phyloP scores from a whole-genome alignment of 2,113 vertebrate species.

The Phalacrocorax brasilianus region DNA sequence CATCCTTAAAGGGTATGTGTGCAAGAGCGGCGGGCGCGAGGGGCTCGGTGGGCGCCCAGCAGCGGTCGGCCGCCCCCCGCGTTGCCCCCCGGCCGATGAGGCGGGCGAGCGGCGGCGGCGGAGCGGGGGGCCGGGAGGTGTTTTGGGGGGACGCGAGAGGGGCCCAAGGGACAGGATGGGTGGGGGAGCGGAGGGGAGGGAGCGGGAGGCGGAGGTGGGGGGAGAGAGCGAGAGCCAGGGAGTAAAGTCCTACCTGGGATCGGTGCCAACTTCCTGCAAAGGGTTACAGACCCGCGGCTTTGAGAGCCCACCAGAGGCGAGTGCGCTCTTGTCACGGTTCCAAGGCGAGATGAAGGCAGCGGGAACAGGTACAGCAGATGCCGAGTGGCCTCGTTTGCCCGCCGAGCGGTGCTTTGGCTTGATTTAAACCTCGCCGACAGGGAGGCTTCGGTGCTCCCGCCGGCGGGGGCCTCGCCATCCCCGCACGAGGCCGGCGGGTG shows the following conservation, averaged over 20 bases:
- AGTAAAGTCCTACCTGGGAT: conserved; percentile 74
- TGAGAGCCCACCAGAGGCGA: conserved; percentile 69
- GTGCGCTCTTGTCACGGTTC: conserved; percentile 68
- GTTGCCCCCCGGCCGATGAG: neutral
- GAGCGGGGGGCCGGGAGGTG: neutral
- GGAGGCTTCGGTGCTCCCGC: conserved; percentile 12
- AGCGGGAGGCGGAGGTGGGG: conserved; percentile 38
- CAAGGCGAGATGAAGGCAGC: conserved; percentile 69
- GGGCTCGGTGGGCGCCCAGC: conserved; percentile 4
- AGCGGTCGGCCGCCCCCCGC: neutral
- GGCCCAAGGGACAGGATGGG: conserved; percentile 56
- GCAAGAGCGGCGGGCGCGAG: neutral
- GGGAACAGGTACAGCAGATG: conserved; percentile 71
- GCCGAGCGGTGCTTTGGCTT: conserved; percentile 32
- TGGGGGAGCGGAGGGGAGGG: conserved; percentile 42
- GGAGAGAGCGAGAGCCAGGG: conserved; percentile 50
- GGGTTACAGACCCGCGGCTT: conserved; percentile 69
- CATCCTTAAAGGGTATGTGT: conserved; percentile 57
- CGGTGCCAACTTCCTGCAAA: conserved; percentile 73
- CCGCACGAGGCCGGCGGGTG: conserved; percentile 7
- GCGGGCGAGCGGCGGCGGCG: neutral
- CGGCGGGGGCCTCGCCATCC: neutral
- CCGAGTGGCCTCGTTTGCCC: conserved; percentile 59
- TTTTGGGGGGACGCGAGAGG: conserved; percentile 14
- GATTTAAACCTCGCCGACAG: conserved; percentile 2